phyloP scores from a whole-genome alignment of 2,888 invertebrate species.

The Phyllotreta cruciferae region DNA sequence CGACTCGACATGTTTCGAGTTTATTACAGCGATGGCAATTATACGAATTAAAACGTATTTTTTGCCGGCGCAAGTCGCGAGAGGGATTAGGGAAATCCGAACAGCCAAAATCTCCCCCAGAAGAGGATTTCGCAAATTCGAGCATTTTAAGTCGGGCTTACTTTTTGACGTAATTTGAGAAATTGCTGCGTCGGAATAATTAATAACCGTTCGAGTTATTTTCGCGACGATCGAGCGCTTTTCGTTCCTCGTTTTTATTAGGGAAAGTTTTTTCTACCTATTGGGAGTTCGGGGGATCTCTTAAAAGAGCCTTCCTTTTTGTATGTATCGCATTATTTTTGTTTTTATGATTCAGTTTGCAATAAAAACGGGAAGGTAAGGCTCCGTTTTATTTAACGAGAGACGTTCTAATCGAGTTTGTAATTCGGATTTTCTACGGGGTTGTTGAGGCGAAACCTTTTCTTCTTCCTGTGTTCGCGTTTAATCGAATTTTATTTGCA shows the following conservation, averaged over 20 bases:
- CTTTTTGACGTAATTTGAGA: too few species aligned
- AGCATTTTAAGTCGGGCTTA: too few species aligned
- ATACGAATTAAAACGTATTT: too few species aligned
- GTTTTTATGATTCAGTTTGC: conserved; percentile 14
- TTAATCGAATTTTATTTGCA: not conserved
- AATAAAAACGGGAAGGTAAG: conserved; percentile 5
- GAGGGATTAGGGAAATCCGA: too few species aligned
- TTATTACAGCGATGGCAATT: too few species aligned
- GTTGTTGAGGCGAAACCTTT: not conserved
- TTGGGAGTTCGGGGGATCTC: not conserved
- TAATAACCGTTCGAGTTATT: not conserved
- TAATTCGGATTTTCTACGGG: not conserved
- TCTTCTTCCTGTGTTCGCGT: not conserved
- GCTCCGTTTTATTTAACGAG: not conserved
- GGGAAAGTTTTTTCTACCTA: conserved; percentile 2
- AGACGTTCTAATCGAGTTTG: not conserved
- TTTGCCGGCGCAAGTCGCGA: too few species aligned
- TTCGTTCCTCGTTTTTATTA: conserved; percentile 1
- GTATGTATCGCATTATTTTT: conserved; percentile 10
- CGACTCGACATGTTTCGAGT: too few species aligned
- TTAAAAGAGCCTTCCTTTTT: not conserved
- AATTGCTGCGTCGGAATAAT: not conserved
- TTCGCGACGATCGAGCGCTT: not conserved
- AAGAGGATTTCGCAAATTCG: too few species aligned
- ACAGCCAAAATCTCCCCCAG: too few species aligned